Evolutionary conservation across 30 jellyfish, hydroid and myxozoan genomes (phyloP).

Genomic region (Phacellophora camtschatica): DNA sequence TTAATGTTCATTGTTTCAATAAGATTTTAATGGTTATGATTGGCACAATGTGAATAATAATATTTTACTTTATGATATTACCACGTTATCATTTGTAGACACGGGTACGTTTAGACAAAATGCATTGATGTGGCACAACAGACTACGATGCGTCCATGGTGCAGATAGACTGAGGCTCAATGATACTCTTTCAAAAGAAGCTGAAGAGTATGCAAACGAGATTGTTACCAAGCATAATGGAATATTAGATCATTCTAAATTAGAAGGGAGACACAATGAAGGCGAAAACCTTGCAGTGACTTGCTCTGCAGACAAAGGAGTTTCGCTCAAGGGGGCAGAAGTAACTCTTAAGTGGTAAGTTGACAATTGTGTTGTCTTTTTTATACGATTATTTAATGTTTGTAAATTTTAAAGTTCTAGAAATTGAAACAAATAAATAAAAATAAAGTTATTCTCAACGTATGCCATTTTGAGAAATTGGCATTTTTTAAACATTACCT

Average conservation of each 20-base stretch:
- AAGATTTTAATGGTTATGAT: no score
- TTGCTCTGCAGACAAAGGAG: slow-evolving; percentile 64
- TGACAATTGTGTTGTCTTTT: no score
- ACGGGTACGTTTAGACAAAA: slow-evolving; percentile 60
- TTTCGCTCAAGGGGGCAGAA: slow-evolving; percentile 73
- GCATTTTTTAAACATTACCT: no score
- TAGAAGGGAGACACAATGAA: slow-evolving; percentile 58
- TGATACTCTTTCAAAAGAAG: slow-evolving; percentile 68
- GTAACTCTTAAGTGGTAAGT: slow-evolving; percentile 87
- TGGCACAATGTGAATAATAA: no score
- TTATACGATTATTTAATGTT: no score
- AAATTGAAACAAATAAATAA: no score
- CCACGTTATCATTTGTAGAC: slow-evolving; percentile 32
- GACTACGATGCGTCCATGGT: slow-evolving; percentile 67
- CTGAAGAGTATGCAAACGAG: slow-evolving; percentile 83
- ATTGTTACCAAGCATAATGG: slow-evolving; percentile 71
- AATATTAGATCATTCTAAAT: slow-evolving; percentile 60
- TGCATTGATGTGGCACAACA: slow-evolving; percentile 84
- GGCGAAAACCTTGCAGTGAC: slow-evolving; percentile 90
- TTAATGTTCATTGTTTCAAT: no score
- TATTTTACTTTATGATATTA: no score
- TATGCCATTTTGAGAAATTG: no score
- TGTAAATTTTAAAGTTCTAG: no score
- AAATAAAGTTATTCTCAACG: no score
- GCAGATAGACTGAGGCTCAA: slow-evolving; percentile 62